Evolutionary conservation across 2,797 vertebrate genomes (phyloP).

Genomic region (Gobio occitaniae): DNA sequence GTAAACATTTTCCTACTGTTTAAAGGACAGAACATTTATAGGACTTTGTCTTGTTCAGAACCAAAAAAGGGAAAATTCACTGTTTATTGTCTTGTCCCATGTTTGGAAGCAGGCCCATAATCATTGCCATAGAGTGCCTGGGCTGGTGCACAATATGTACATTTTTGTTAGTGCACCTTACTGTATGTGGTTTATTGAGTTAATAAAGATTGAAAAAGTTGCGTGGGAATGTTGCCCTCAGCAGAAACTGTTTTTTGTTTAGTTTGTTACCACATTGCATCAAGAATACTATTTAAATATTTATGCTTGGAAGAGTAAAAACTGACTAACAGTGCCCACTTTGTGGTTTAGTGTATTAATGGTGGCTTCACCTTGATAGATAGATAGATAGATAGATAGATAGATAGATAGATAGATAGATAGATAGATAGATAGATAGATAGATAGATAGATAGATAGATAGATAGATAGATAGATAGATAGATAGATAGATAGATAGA

Average conservation of each 20-base stretch:
- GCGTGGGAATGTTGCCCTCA: background rate
- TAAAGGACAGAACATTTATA: constrained; percentile 16
- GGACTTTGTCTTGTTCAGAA: constrained; percentile 13
- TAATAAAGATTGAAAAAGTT: constrained; percentile 43
- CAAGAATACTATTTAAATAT: background rate
- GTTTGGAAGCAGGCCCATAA: background rate
- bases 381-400: too few relatives aligned
- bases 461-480: too few relatives aligned
- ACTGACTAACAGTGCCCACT: constrained; percentile 7
- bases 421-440: too few relatives aligned
- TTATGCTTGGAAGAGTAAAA: constrained; percentile 4
- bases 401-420: too few relatives aligned
- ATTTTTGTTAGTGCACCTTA: constrained; percentile 24
- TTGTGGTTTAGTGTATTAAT: constrained; percentile 3
- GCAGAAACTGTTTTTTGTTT: background rate
- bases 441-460: too few relatives aligned
- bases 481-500: too few relatives aligned
- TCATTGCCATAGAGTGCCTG: constrained; percentile 28
- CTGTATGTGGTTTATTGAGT: constrained; percentile 27
- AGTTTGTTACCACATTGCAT: background rate
- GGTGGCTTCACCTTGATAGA: background rate
- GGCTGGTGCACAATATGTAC: constrained; percentile 17
- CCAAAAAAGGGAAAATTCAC: constrained; percentile 32
- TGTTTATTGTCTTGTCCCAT: constrained; percentile 7
- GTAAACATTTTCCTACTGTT: constrained; percentile 19